Evolutionary conservation across 1,140 invertebrate species (phyloP).

Genomic region (Caenorhabditis briggsae): DNA sequence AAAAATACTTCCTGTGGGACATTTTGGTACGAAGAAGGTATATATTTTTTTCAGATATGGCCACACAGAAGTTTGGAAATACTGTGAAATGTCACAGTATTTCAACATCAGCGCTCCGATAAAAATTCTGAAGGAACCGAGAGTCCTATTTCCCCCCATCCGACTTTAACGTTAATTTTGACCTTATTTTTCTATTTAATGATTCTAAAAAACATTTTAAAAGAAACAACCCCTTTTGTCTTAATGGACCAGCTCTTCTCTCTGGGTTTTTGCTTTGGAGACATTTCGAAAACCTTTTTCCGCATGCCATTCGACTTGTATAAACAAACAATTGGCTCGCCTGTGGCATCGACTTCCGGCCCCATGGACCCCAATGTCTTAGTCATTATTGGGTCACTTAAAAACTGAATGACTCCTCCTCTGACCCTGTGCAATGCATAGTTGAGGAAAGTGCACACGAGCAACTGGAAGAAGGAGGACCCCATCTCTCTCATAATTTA

Average conservation of each 20-base stretch:
- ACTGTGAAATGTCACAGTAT: no score
- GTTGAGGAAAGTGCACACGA: slow-evolving; percentile 33
- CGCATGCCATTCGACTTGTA: slow-evolving; percentile 48
- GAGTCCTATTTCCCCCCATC: no score
- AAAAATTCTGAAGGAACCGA: no score
- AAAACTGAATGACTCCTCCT: slow-evolving; percentile 35
- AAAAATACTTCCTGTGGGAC: slow-evolving; percentile 45
- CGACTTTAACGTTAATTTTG: no score
- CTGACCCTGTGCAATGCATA: slow-evolving; percentile 42
- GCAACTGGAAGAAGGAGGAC: neutral
- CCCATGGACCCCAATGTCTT: slow-evolving; percentile 19
- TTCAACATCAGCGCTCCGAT: no score
- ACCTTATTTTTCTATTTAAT: no score
- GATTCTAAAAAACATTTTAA: neutral
- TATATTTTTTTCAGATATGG: neutral
- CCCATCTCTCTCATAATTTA: slow-evolving; percentile 43
- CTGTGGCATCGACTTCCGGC: slow-evolving; percentile 45
- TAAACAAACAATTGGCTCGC: slow-evolving; percentile 50
- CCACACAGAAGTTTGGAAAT: no score
- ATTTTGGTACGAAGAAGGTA: slow-evolving; percentile 26
- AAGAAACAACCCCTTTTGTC: neutral
- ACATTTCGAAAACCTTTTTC: slow-evolving; percentile 53
- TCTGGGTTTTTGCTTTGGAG: slow-evolving; percentile 16
- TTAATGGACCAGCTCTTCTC: slow-evolving; percentile 4
- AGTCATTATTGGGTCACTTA: slow-evolving; percentile 52